A percentile compares a stretch with the other conserved stretches of the same genome.
Conservation (phyloP, 2,113 vertebrate genomes). For the Bufo bufo region DNA sequence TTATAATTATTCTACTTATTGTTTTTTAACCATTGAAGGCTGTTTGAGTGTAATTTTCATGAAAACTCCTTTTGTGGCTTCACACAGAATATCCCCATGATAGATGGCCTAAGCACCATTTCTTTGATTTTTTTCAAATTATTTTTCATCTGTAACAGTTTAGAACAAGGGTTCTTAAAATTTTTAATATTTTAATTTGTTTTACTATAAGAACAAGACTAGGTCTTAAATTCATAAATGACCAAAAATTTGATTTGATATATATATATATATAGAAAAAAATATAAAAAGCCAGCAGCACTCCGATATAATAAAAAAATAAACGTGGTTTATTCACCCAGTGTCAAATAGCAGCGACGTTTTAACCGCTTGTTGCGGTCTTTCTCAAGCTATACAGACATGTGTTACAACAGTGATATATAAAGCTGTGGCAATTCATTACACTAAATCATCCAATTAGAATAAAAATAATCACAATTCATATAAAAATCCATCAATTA, state of each 20-base stretch:
- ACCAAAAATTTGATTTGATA: not conserved
- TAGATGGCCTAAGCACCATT: conserved; percentile 26
- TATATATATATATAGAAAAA: too few relatives aligned
- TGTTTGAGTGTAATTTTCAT: conserved; percentile 63
- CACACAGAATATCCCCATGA: conserved; percentile 21
- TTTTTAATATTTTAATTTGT: not conserved
- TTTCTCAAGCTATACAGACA: too few relatives aligned
- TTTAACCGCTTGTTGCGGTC: too few relatives aligned
- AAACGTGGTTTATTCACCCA: too few relatives aligned
- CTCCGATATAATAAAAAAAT: too few relatives aligned
- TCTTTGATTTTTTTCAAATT: conserved; percentile 38
- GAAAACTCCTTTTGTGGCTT: conserved; percentile 51
- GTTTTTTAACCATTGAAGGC: conserved; percentile 67
- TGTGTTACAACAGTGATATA: too few relatives aligned
- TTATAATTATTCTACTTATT: conserved; percentile 69
- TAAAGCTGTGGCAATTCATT: too few relatives aligned
- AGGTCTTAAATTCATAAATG: not conserved
- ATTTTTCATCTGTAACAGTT: conserved; percentile 42
- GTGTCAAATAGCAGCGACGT: too few relatives aligned
- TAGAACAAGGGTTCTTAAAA: conserved; percentile 15
- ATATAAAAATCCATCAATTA: too few relatives aligned
- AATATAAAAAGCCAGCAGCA: too few relatives aligned
- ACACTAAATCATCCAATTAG: too few relatives aligned
- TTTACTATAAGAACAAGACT: not conserved
- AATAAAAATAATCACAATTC: too few relatives aligned